Evolutionary conservation across 2,888 invertebrate species (phyloP).

Genomic region (Leuctra nigra): DNA sequence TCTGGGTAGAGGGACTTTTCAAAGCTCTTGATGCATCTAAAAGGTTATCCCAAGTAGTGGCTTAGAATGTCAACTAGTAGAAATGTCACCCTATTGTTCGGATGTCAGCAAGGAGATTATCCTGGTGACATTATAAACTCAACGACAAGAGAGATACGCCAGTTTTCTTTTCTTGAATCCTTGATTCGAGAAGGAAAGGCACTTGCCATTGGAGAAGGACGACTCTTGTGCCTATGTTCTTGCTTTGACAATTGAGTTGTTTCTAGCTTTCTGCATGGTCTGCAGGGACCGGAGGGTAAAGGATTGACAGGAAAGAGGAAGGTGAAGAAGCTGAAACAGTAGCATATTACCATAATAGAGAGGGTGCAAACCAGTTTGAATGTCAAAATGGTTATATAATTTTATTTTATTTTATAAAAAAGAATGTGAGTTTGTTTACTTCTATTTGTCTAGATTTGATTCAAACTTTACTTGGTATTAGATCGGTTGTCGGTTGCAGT

Average conservation of each 20-base stretch:
- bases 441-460: no score
- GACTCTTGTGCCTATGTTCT: neutral
- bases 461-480: no score
- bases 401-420: no score
- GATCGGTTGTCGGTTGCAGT: no score
- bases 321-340: neutral
- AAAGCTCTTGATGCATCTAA: no score
- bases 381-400: no score
- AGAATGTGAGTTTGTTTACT: no score
- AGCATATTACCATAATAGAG: no score
- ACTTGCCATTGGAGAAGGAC: neutral
- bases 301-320: neutral
- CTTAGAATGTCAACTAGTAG: no score
- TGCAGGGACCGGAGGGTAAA: neutral
- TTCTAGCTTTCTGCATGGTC: neutral
- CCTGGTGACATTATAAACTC: neutral
- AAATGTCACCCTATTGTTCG: neutral
- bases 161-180: neutral
- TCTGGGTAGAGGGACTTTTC: no score
- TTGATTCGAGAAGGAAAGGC: neutral
- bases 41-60: no score
- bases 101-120: neutral
- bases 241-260: neutral
- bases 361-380: no score
- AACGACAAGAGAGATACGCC: neutral